These are phyloP conservation scores for Crocallis elinguaria DNA, from an alignment of 2,888 invertebrate genomes.

Conservation along the genomic window DNA sequence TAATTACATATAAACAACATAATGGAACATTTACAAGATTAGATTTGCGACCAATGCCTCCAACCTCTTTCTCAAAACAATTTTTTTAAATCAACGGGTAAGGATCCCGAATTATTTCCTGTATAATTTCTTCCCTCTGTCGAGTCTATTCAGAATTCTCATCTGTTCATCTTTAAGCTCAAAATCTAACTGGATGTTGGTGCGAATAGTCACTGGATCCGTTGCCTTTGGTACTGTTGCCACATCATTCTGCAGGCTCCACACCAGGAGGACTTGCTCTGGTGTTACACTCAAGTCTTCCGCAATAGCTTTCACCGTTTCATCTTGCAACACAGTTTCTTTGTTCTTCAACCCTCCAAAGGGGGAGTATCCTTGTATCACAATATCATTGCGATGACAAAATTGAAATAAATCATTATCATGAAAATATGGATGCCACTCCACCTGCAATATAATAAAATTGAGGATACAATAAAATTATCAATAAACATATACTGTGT, in stretches of 20 bases:
- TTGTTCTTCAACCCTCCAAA: constrained; percentile 86
- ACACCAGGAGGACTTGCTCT: constrained; percentile 89
- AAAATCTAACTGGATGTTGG: constrained; percentile 86
- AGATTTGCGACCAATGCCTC: no score
- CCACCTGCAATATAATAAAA: constrained; percentile 77
- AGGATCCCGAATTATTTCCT: no score
- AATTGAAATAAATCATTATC: constrained; percentile 86
- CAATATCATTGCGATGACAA: constrained; percentile 87
- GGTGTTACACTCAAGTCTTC: constrained; percentile 81
- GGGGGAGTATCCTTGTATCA: constrained; percentile 92
- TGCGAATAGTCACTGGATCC: constrained; percentile 80
- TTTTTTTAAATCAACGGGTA: no score
- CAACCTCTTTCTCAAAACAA: no score
- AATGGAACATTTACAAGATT: no score
- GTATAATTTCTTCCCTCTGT: constrained; percentile 54
- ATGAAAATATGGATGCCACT: constrained; percentile 91
- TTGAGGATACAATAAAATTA: no score
- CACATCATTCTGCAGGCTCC: constrained; percentile 90
- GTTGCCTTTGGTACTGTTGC: constrained; percentile 88
- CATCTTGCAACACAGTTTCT: constrained; percentile 82
- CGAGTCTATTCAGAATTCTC: constrained; percentile 49
- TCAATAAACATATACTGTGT: no score
- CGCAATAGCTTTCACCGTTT: constrained; percentile 85
- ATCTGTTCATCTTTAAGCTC: constrained; percentile 82
- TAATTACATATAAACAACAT: no score